These are phyloP conservation scores for Sebastes taczanowskii DNA, from an alignment of 2,797 vertebrate genomes.

Conservation along the genomic window DNA sequence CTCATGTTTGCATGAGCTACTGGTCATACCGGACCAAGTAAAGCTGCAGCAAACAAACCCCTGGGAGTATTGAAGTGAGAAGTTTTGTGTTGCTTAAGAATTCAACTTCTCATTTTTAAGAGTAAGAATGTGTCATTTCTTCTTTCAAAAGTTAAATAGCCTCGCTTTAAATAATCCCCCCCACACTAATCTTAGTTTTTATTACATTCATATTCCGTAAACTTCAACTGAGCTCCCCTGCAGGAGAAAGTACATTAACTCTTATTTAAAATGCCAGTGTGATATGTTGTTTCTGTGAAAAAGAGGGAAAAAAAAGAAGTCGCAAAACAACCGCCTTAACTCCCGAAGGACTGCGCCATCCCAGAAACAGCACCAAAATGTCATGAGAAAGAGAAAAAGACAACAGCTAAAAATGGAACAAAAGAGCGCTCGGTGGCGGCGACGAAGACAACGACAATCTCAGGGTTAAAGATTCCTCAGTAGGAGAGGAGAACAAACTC, in stretches of 20 bases:
- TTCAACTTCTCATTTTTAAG: not conserved
- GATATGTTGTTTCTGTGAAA: constrained; percentile 36
- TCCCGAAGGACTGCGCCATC: constrained; percentile 56
- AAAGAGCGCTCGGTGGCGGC: constrained; percentile 56
- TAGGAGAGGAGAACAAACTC: constrained; percentile 68
- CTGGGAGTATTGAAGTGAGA: not conserved
- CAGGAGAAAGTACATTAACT: constrained; percentile 46
- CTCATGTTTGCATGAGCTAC: not conserved
- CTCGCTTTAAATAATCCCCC: not conserved
- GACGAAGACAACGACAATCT: constrained; percentile 51
- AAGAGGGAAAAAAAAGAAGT: not conserved
- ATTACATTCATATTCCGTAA: constrained; percentile 11
- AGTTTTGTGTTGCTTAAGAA: not conserved
- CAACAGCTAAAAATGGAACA: constrained; percentile 71
- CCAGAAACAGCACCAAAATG: constrained; percentile 69
- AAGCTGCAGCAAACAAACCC: not conserved
- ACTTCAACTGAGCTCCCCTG: not conserved
- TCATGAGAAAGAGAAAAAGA: constrained; percentile 76
- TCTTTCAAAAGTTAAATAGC: not conserved
- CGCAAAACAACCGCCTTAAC: constrained; percentile 37
- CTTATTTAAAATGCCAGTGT: constrained; percentile 48
- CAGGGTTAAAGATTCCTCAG: constrained; percentile 73
- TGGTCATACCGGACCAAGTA: not conserved
- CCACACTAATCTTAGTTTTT: not conserved
- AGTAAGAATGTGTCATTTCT: not conserved